These are phyloP conservation scores for Hybognathus amarus DNA, from an alignment of 2,797 vertebrate species.

Conservation along the genomic window DNA sequence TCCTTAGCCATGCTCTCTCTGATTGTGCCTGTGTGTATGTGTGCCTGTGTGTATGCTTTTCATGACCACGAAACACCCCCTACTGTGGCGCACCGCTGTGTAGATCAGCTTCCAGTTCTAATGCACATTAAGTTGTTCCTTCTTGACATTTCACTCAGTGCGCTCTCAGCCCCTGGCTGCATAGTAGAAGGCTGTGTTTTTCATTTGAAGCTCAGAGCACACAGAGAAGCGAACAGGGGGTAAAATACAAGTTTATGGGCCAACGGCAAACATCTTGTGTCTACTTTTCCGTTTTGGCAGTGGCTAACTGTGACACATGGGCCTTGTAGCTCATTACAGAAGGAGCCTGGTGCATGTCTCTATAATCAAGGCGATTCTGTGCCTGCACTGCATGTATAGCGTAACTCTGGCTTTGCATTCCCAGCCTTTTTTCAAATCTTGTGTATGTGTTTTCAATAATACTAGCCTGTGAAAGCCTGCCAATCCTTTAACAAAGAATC, in stretches of 20 bases:
- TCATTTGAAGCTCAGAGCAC: slow-evolving; percentile 38
- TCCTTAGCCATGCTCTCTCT: slow-evolving; percentile 2
- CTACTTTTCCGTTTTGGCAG: slow-evolving; percentile 52
- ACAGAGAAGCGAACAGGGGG: slow-evolving; percentile 39
- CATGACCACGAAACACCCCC: slow-evolving; percentile 16
- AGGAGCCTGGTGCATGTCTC: slow-evolving; percentile 53
- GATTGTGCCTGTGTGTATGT: slow-evolving; percentile 35
- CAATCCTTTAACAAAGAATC: slow-evolving; percentile 43
- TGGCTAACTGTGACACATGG: slow-evolving; percentile 38
- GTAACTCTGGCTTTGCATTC: slow-evolving; percentile 1
- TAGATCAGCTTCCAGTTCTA: slow-evolving; percentile 45
- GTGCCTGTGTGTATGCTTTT: slow-evolving; percentile 40
- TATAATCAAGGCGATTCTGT: slow-evolving; percentile 51
- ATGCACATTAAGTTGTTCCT: slow-evolving; percentile 49
- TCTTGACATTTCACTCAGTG: slow-evolving; percentile 45
- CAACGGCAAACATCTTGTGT: slow-evolving; percentile 41
- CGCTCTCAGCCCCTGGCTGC: slow-evolving; percentile 17
- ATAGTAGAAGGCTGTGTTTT: slow-evolving; percentile 46
- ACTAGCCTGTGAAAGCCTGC: slow-evolving; percentile 45
- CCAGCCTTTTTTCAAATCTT: slow-evolving; percentile 34
- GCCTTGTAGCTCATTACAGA: slow-evolving; percentile 54
- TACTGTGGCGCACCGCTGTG: slow-evolving; percentile 29
- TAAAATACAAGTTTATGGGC: slow-evolving; percentile 47
- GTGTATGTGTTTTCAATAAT: slow-evolving; percentile 57
- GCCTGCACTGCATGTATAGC: neutral